These are phyloP conservation scores for Lycophotia porphyrea DNA, from an alignment of 2,888 invertebrate genomes.

Conservation along the genomic window DNA sequence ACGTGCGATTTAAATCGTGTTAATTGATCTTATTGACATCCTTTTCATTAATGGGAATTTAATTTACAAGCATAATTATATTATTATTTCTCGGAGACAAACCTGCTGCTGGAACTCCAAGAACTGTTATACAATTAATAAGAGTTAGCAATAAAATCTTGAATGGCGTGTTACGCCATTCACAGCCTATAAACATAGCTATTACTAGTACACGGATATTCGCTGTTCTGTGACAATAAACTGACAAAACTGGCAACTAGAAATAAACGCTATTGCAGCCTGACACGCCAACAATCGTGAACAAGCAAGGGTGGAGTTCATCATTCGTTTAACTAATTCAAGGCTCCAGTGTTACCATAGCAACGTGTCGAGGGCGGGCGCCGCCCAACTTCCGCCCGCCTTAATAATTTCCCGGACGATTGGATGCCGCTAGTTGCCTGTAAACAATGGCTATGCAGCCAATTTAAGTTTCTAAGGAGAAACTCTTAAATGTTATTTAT, in stretches of 20 bases:
- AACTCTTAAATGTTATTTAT: slow-evolving; percentile 61
- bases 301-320: slow-evolving; percentile 78
- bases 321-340: slow-evolving; percentile 87
- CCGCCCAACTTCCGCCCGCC: slow-evolving; percentile 77
- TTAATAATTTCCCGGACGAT: slow-evolving; percentile 84
- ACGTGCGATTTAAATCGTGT: not conserved
- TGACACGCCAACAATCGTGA: slow-evolving; percentile 68
- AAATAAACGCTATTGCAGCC: slow-evolving; percentile 48
- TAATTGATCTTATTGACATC: not conserved
- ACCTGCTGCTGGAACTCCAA: not conserved
- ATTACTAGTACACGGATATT: slow-evolving; percentile 28
- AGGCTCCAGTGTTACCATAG: slow-evolving; percentile 79
- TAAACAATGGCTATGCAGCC: slow-evolving; percentile 78
- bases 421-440: slow-evolving; percentile 78
- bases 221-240: slow-evolving; percentile 19
- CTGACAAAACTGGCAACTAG: slow-evolving; percentile 24
- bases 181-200: slow-evolving; percentile 24
- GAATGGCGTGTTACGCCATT: slow-evolving; percentile 34
- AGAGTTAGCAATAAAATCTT: slow-evolving; percentile 26
- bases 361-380: slow-evolving; percentile 78
- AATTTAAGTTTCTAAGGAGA: slow-evolving; percentile 78
- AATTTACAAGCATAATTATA: not conserved
- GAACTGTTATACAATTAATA: slow-evolving; percentile 10
- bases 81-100: not conserved
- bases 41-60: slow-evolving; percentile 5